Base-by-base conservation (phyloP, 2,113 vertebrate genomes). In the Erythrocercus mccallii region DNA sequence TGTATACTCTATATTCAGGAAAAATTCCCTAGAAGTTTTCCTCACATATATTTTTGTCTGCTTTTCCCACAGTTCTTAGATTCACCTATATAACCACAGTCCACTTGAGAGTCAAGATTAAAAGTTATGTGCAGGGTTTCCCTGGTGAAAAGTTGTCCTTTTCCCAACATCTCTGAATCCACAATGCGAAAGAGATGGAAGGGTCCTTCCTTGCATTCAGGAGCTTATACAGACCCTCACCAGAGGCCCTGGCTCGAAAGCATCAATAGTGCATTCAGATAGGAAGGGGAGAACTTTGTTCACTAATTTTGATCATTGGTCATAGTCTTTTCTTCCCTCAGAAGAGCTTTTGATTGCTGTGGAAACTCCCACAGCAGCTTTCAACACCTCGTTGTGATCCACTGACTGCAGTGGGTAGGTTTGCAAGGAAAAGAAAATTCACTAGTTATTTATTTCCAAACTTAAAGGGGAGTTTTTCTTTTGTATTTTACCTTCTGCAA, bases 81-180 rank as follows among this genome's bases (percentile, higher is more conserved):
- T 62, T 79, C 9, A n/a, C 6, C 6, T 68, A 5, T 31, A 40
- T 31, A 82, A 73, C 28, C 19, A n/a, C 20, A 40, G 24, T 18
- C 7, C 11, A 16, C 19, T 64, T 84, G 20, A 48, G 8, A 66
- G 12, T 50, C 25, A 47, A 58, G 38, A 38, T 71, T 71, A 45
- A 74, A 83, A 68, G n/a, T 21, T 23, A 27, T 42, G 23, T 68
- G 15, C 15, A 42, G 23, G 23, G 9, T 11, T 56, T 74, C 5
- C 24, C 21, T 54, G 25, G 6, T 33, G 48, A 80, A 86, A 68
- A 5, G 2, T 12, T 84, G 30, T 20, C 5, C 16, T 16, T 50
- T 61, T 28, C 8, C 11, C 19, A 1, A 1, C 3, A 11, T 73
- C 24, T 45, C 28, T 61, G 9, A 28, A 28, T 5, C 5, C 3